phyloP scores from a whole-genome alignment of 2,888 invertebrate species.

The Volucella inanis region DNA sequence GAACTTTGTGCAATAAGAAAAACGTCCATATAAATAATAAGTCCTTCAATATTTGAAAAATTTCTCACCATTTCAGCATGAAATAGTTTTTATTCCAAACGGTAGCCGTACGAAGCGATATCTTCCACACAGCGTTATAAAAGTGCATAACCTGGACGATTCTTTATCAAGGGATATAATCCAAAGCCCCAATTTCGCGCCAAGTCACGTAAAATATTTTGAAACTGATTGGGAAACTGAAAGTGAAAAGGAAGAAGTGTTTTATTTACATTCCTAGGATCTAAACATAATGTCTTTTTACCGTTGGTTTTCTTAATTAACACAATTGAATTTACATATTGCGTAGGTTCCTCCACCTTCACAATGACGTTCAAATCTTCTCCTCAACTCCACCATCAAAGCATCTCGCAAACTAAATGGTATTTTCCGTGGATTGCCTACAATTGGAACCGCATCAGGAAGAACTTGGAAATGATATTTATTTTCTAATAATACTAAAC shows the following conservation, averaged over 20 bases:
- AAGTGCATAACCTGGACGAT: constrained; percentile 6
- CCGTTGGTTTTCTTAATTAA: constrained; percentile 35
- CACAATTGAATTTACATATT: constrained; percentile 33
- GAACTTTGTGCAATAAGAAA: too few species aligned
- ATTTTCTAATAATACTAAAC: constrained; percentile 5
- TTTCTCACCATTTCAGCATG: constrained; percentile 59
- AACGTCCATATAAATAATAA: too few species aligned
- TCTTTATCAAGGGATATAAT: not conserved
- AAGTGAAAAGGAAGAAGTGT: constrained; percentile 22
- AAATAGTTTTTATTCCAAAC: constrained; percentile 37
- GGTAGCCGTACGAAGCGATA: too few species aligned
- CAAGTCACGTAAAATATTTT: constrained; percentile 1
- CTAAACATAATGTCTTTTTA: constrained; percentile 34
- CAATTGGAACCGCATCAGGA: not conserved
- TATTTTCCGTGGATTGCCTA: constrained; percentile 15
- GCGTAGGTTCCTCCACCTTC: constrained; percentile 9
- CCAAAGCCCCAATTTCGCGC: not conserved
- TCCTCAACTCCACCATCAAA: too few species aligned
- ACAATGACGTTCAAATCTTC: constrained; percentile 9
- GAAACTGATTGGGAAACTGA: constrained; percentile 15
- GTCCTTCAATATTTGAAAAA: constrained; percentile 30
- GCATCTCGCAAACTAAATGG: constrained; percentile 1
- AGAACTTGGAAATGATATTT: constrained; percentile 19
- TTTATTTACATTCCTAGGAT: constrained; percentile 43
- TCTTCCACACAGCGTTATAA: constrained; percentile 23